phyloP scores from a whole-genome alignment of 2,113 vertebrate species.

The Notechis scutatus region DNA sequence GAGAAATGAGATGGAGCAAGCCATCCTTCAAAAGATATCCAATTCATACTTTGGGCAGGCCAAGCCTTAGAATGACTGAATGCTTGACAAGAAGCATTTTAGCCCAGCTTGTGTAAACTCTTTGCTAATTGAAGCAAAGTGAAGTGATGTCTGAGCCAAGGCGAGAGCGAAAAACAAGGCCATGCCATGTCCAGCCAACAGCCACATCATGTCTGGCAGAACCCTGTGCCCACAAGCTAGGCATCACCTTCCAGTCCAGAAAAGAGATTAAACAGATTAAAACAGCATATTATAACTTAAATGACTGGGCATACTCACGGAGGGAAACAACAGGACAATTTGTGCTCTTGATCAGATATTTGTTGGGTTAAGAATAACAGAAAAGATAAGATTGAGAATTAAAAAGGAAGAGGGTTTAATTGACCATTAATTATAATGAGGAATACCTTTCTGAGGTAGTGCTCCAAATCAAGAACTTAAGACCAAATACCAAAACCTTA shows the following conservation, averaged over 20 bases:
- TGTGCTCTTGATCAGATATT: not conserved
- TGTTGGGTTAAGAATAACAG: not conserved
- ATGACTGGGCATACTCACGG: not conserved
- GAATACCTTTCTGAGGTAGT: not conserved
- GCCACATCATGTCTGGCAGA: conserved; percentile 7
- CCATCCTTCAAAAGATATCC: not conserved
- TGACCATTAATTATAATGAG: not conserved
- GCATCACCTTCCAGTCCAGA: conserved; percentile 13
- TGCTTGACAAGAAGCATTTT: conserved; percentile 15
- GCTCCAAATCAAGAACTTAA: not conserved
- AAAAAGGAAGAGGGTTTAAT: not conserved
- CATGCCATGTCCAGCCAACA: not conserved
- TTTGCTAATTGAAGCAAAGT: conserved; percentile 9
- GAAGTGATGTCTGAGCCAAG: conserved; percentile 17
- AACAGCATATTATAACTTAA: conserved; percentile 5
- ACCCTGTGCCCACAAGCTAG: not conserved
- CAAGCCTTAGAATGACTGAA: not conserved
- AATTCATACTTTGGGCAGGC: not conserved
- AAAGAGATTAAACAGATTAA: conserved; percentile 27
- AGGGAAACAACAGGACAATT: not conserved
- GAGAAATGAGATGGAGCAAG: not conserved
- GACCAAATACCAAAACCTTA: not conserved
- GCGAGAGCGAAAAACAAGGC: conserved; percentile 1
- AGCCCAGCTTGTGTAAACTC: conserved; percentile 2
- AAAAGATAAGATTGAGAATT: not conserved